These are phyloP conservation scores for Procambarus virginalis DNA, from an alignment of 1,140 invertebrate genomes.

Conservation along the genomic window DNA sequence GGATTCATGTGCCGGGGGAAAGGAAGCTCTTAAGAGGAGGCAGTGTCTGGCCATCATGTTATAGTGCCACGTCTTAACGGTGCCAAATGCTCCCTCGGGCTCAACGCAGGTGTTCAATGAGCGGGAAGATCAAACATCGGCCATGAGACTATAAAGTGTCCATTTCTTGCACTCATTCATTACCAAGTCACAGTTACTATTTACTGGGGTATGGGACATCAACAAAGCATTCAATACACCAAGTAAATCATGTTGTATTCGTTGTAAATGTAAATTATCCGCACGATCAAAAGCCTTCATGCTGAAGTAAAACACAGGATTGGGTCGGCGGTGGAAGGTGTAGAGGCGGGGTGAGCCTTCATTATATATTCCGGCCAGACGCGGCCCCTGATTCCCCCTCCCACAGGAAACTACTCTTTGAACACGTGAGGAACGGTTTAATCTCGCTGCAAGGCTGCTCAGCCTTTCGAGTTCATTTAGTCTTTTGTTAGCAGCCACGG, in stretches of 20 bases:
- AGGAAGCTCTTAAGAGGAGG: neutral
- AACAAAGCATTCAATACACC: too few relatives aligned
- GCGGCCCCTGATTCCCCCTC: slow-evolving; percentile 50
- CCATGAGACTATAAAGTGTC: neutral
- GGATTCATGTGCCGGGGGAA: neutral
- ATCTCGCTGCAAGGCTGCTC: slow-evolving; percentile 14
- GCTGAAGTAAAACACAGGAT: slow-evolving; percentile 8
- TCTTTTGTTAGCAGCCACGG: neutral
- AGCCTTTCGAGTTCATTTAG: neutral
- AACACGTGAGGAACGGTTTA: slow-evolving; percentile 55
- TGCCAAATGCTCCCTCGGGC: neutral
- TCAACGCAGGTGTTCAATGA: neutral
- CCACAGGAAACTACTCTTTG: slow-evolving; percentile 58
- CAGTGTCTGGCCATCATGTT: neutral
- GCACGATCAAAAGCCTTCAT: neutral
- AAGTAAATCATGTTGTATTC: too few relatives aligned
- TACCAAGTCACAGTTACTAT: too few relatives aligned
- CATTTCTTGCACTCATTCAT: too few relatives aligned
- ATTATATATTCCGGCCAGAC: slow-evolving; percentile 55
- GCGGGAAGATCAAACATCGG: neutral
- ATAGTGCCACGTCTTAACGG: neutral
- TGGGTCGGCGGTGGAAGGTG: slow-evolving; percentile 10
- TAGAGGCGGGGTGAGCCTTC: slow-evolving; percentile 27
- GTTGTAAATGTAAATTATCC: neutral
- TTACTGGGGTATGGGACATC: too few relatives aligned